A percentile compares a stretch with the other conserved stretches of the same genome.
phyloP scores from a whole-genome alignment of 2,888 invertebrate genomes.

The Oscheius onirici region DNA sequence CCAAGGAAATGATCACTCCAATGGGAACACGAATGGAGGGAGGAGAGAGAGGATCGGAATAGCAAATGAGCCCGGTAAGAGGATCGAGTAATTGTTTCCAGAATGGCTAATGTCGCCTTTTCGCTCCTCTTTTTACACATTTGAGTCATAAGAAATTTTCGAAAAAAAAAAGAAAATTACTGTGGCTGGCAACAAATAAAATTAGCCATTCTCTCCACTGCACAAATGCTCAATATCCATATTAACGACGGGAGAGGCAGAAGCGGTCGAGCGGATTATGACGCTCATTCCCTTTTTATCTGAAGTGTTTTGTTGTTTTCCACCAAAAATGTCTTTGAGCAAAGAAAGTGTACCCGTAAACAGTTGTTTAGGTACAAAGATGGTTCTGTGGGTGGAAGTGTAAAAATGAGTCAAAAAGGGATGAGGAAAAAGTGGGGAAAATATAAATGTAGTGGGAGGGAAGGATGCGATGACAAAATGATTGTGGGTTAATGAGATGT shows the following conservation, averaged over 20 bases:
- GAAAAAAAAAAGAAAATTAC: not conserved
- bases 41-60: too few species aligned
- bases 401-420: not conserved
- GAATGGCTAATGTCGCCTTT: too few species aligned
- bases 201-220: not conserved
- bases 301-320: not conserved
- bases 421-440: slow-evolving; percentile 3
- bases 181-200: slow-evolving; percentile 12
- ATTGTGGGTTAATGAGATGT: not conserved
- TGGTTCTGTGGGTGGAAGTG: not conserved
- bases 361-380: too few species aligned
- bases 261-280: slow-evolving; percentile 9
- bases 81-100: too few species aligned
- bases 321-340: not conserved
- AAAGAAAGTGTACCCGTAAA: too few species aligned
- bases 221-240: slow-evolving; percentile 18
- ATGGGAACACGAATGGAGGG: too few species aligned
- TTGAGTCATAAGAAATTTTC: too few species aligned
- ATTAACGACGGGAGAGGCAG: slow-evolving; percentile 17
- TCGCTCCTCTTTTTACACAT: too few species aligned
- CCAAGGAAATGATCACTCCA: too few species aligned
- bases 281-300: not conserved
- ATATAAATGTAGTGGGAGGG: slow-evolving; percentile 1
- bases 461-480: not conserved
- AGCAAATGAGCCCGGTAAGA: too few species aligned